Evolutionary conservation across 2,797 vertebrate species (phyloP), one percentile per base, ranked within the genome.

Genomic region (Pyrocephalus nanus): DNA sequence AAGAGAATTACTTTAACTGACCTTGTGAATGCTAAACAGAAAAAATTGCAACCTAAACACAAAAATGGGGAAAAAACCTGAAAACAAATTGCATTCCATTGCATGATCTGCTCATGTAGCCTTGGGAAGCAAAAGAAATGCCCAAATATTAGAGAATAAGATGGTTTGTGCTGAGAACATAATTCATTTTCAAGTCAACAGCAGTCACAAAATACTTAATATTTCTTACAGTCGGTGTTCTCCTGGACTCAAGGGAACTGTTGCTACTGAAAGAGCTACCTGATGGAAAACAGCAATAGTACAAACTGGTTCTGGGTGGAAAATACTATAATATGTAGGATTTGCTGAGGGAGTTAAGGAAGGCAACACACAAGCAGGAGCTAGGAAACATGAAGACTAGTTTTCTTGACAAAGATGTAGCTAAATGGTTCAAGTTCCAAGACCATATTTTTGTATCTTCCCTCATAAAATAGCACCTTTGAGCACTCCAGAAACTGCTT

Each of bases 211-310:
- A 73, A 90, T 60, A 25, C 22, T 75, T 76, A 81, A 27, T 86
- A 64, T 73, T 84, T 86, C 75, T 94, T 62, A 77, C 51, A 72
- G 32, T 50, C 12, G 19, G 6, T 71, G 20, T 93, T 55, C n/a
- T 74, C 11, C 3, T 67, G 61, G 53, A 34, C 40, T 69, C 43
- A 38, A 66, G 71, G 79, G 36, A 92, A 38, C 17, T 42, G 8
- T 23, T 90, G 79, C 92, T 92, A 81, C 71, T 90, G 90, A 79
- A 94, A 73, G 45, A 84, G 30, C 40, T 66, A 81, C 45, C 64
- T 86, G 70, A 92, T 48, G n/a, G 73, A 70, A 81, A 95, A 71
- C 48, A 86, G 60, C 20, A 58, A 30, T 6, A 36, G 40, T 48
- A 34, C 51, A 62, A 34, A 60, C n/a, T 66, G 43, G 18, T 70